Base-by-base conservation (phyloP, 2,888 invertebrate genomes). In the Entomobrya multifasciata region DNA sequence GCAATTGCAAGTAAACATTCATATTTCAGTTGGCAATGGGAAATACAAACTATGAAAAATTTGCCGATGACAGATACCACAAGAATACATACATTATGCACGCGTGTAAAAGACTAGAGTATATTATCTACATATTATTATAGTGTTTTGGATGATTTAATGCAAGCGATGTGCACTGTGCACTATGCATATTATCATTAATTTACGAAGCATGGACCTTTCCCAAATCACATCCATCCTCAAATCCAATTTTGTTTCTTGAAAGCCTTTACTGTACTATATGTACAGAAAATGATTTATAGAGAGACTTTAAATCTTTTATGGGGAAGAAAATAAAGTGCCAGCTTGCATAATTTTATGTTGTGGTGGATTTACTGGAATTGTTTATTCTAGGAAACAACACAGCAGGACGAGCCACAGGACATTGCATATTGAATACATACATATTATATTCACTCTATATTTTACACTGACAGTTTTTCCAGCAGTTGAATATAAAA, bases 391-490 rank as follows among this genome's bases (percentile, higher is more conserved):
- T 27, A 27, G 60, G 60, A 60, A 60, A 17, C 55, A 13, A 20
- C 13, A 25, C 15, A 60, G 4, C 13, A 60, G 57, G 25, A 25
- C 57, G 11, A 25, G 57, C 8, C 57, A 36, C 36, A 60, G 60
- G 27, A 27, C 60, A 60, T 15, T 36, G 5, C 8, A 36, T 36
- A 36, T 36, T 36, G 4, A n/a, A 36, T 36, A 36, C 36, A 36
- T 4, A 8, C 36, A 6, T 36, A 36, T 36, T 36, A 6, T 4
- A 36, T 36, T 36, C 36, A 4, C 8, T 36, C 36, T 8, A 36
- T 36, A 36, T n/a, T n/a, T n/a, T n/a, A n/a, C n/a, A n/a, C 22
- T 55, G 57, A 25, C 60, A 60, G n/a, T 25, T 60, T 60, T 60
- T 3, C 11, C 57, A 60, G 60, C 27, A 36, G 36, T 36, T 36